These are phyloP conservation scores for Abscondita cerata DNA, from an alignment of 2,888 invertebrate species.

Conservation along the genomic window DNA sequence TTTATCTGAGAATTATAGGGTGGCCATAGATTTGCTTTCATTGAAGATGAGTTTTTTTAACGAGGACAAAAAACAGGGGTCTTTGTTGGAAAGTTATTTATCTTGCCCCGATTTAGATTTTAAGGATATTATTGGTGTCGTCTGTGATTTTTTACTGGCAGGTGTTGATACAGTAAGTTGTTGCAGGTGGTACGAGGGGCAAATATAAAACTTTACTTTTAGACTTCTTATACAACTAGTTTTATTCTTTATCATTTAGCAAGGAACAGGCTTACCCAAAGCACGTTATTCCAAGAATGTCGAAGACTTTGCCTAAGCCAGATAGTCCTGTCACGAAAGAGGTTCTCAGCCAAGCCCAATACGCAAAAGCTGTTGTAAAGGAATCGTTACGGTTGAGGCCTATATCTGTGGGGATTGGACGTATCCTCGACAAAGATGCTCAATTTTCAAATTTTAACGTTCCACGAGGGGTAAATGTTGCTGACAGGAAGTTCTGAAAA, in stretches of 20 bases:
- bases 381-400: constrained; percentile 85
- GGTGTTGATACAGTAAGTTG: constrained; percentile 83
- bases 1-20: too few species aligned
- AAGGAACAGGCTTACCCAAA: constrained; percentile 71
- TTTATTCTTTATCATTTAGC: constrained; percentile 84
- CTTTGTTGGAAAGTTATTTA: constrained; percentile 72
- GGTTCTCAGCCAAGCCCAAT: constrained; percentile 68
- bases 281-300: constrained; percentile 71
- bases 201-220: constrained; percentile 26
- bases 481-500: background rate
- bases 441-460: constrained; percentile 75
- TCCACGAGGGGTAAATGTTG: constrained; percentile 72
- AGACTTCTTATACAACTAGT: constrained; percentile 80
- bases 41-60: constrained; percentile 64
- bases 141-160: constrained; percentile 83
- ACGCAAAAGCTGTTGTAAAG: constrained; percentile 81
- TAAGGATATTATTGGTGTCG: constrained; percentile 83
- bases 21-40: constrained; percentile 70
- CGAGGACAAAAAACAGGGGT: constrained; percentile 45
- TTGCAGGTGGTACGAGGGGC: too few species aligned
- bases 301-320: constrained; percentile 62
- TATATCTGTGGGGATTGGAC: constrained; percentile 82
- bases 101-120: constrained; percentile 72
- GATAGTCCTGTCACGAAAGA: constrained; percentile 65
- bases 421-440: constrained; percentile 73